Conservation (phyloP, 2,888 invertebrate species). For the Hemaris fuciformis region DNA sequence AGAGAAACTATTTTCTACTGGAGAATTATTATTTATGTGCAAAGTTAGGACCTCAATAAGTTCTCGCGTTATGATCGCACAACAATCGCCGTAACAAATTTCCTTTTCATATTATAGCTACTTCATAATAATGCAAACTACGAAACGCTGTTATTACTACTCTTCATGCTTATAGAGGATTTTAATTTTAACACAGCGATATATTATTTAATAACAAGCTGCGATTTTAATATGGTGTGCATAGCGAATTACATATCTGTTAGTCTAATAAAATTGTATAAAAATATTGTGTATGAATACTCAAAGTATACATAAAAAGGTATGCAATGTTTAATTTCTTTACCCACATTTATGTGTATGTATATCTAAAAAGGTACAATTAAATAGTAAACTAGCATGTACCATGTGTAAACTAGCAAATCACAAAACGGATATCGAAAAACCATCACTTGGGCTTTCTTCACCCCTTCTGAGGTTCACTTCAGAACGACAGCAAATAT, state of each 20-base stretch:
- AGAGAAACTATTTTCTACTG: not conserved
- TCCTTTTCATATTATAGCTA: not conserved
- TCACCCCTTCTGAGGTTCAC: slow-evolving; percentile 13
- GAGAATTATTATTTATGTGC: not conserved
- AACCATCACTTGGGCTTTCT: slow-evolving; percentile 11
- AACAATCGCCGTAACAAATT: not conserved
- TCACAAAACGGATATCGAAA: slow-evolving; percentile 10
- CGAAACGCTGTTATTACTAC: not conserved
- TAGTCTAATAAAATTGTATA: no score
- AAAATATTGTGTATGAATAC: no score
- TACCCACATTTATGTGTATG: no score
- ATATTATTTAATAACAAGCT: no score
- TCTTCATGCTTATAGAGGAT: not conserved
- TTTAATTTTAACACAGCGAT: not conserved
- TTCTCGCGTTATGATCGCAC: not conserved
- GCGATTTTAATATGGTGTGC: no score
- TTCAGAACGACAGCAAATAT: slow-evolving; percentile 16
- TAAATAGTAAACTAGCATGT: not conserved
- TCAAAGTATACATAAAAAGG: no score
- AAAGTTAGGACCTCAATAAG: not conserved
- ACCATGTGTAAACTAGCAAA: slow-evolving; percentile 1
- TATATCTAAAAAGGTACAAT: no score
- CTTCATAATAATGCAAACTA: not conserved
- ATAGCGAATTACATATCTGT: no score
- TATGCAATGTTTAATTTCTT: no score